Conservation (phyloP, 2,113 vertebrate genomes). For the Protobothrops flavoviridis region DNA sequence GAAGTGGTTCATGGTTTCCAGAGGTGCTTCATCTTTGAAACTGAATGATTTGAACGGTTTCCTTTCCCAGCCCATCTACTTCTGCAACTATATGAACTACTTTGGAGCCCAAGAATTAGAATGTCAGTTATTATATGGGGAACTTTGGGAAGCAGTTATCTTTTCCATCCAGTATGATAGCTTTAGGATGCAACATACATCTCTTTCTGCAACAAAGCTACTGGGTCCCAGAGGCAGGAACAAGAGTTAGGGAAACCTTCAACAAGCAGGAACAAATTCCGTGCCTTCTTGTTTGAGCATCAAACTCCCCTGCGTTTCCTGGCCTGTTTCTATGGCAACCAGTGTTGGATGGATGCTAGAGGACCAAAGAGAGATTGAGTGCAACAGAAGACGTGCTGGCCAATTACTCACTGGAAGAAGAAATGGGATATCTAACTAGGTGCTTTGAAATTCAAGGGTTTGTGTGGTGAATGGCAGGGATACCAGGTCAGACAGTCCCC, state of each 20-base stretch:
- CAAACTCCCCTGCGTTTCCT: constrained; percentile 62
- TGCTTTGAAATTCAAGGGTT: neutral
- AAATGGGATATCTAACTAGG: neutral
- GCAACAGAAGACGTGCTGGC: constrained; percentile 26
- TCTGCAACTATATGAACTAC: neutral
- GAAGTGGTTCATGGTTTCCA: neutral
- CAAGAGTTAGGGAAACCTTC: neutral
- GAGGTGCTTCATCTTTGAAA: neutral
- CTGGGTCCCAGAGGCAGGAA: neutral
- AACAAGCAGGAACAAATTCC: constrained; percentile 9
- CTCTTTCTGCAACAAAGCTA: neutral
- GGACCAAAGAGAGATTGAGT: constrained; percentile 48
- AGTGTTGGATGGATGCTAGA: constrained; percentile 62
- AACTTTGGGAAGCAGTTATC: neutral
- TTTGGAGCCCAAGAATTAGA: neutral
- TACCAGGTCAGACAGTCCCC: too few relatives aligned
- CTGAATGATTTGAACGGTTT: neutral
- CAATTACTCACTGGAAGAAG: neutral
- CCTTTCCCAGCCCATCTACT: neutral
- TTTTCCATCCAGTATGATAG: neutral
- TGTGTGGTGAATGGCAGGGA: neutral
- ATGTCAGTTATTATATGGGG: neutral
- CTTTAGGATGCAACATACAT: neutral
- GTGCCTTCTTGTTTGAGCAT: neutral
- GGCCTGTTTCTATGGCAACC: constrained; percentile 74